These are phyloP conservation scores for Centropus bengalensis DNA, from an alignment of 2,113 vertebrate genomes.

Conservation along the genomic window DNA sequence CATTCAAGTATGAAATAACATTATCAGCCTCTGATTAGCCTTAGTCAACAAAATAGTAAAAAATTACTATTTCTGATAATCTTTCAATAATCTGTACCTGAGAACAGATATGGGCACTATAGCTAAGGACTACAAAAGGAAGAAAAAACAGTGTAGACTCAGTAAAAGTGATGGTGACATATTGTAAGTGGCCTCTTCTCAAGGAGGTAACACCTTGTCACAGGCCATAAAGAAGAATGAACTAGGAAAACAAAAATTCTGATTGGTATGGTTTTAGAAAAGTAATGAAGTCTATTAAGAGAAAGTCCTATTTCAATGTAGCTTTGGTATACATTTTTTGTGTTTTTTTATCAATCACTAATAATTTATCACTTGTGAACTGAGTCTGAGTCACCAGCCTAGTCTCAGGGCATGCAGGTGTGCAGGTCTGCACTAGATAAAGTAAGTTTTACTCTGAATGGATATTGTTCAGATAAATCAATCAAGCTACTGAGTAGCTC, in stretches of 20 bases:
- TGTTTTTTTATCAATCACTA: background rate
- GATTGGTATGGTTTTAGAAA: background rate
- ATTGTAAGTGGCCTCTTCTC: background rate
- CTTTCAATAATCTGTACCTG: background rate
- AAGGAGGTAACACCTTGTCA: background rate
- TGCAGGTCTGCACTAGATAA: rapidly evolving
- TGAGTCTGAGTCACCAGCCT: background rate
- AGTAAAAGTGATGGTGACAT: background rate
- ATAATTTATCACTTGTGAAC: background rate
- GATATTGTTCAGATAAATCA: background rate
- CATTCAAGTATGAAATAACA: background rate
- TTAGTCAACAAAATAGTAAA: background rate
- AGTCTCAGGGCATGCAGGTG: rapidly evolving
- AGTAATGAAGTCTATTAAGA: background rate
- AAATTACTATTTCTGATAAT: background rate
- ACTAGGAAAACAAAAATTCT: background rate
- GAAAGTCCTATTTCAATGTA: background rate
- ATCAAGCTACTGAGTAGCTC: background rate
- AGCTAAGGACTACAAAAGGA: background rate
- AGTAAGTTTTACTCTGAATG: background rate
- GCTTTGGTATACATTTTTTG: background rate
- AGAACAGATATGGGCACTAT: background rate
- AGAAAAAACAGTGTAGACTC: background rate
- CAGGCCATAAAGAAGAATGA: background rate
- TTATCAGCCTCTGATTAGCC: background rate